Evolutionary conservation across 1,140 invertebrate species (phyloP), one percentile per base, ranked within the genome.

Genomic region (Leucophenga varia): DNA sequence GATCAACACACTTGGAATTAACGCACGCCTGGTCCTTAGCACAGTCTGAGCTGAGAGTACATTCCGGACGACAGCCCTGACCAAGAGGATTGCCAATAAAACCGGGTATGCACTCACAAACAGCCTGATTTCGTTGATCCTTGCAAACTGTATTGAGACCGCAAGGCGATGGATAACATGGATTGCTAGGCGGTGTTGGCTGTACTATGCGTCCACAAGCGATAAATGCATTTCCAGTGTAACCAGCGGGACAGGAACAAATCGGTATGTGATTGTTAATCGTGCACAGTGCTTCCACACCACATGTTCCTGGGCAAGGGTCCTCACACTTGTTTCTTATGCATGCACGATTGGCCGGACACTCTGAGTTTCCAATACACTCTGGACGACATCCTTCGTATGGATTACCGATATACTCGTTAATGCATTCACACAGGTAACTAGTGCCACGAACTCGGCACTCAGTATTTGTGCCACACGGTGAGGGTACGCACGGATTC

Each of bases 21-120:
- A 90, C 84, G 60, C 89, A 92, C n/a, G 88, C 86, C 19, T 81
- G 80, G 31, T 85, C 83, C 64, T 84, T 86, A 9, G 85, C 79
- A 70, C 90, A 93, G 57, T 93, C 90, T 0, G 85, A 86, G 61
- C 89, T 90, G 1, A 86, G 79, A 1, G 91, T 76, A 76, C 89
- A 92, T 71, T 91, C 89, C 0, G 87, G 87, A 52, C 84, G 77
- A 72, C 90, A 91, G 25, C 79, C 72, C 20, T 79, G 79, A 43
- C 82, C 81, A 57, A 89, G 87, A 1, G 91, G 89, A 75, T 92
- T 90, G 21, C 91, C 91, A 55, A 86, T 83, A 61, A 88, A 89
- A 21, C 86, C 85, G 7, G 82, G 79, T 31, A 86, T 55, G 64
- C 90, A 90, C 47, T 84, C 80, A 56, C 88, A 90, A 5, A 84